Percentiles rank a stretch among this genome's conserved stretches.
phyloP scores from a whole-genome alignment of 92 coral and sea anemone species.

The Phenganax subtilis region DNA sequence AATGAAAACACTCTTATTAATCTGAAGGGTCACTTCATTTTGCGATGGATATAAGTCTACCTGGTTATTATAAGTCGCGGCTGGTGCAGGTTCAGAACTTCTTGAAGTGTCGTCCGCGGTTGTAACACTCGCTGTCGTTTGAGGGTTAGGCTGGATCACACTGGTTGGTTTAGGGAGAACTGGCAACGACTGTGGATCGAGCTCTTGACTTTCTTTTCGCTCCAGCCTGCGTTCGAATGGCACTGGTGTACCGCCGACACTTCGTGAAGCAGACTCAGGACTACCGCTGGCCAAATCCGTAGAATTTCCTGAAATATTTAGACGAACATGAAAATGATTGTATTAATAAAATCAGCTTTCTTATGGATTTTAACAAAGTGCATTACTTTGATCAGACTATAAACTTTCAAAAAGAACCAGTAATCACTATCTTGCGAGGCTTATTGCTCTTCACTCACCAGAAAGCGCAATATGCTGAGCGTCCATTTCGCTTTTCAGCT shows the following conservation, averaged over 20 bases:
- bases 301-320: neutral
- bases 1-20: neutral
- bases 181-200: conserved; percentile 27
- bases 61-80: conserved; percentile 18
- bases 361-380: no score
- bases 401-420: no score
- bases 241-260: conserved; percentile 30
- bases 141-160: conserved; percentile 21
- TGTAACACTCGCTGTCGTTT: neutral
- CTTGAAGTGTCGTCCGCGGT: conserved; percentile 11
- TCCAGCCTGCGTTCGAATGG: conserved; percentile 27
- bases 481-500: conserved; percentile 56
- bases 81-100: conserved; percentile 5
- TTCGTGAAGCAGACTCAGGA: conserved; percentile 27
- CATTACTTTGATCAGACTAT: no score
- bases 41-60: neutral
- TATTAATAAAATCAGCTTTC: no score
- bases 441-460: neutral
- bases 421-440: neutral
- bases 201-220: conserved; percentile 16
- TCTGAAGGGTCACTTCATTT: neutral
- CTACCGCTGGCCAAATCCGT: conserved; percentile 25
- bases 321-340: neutral
- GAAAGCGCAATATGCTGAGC: conserved; percentile 56
- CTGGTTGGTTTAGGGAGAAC: conserved; percentile 12